A percentile compares a stretch with the other conserved stretches of the same genome.
phyloP scores from a whole-genome alignment of 2,113 vertebrate species.

The Kryptolebias marmoratus region DNA sequence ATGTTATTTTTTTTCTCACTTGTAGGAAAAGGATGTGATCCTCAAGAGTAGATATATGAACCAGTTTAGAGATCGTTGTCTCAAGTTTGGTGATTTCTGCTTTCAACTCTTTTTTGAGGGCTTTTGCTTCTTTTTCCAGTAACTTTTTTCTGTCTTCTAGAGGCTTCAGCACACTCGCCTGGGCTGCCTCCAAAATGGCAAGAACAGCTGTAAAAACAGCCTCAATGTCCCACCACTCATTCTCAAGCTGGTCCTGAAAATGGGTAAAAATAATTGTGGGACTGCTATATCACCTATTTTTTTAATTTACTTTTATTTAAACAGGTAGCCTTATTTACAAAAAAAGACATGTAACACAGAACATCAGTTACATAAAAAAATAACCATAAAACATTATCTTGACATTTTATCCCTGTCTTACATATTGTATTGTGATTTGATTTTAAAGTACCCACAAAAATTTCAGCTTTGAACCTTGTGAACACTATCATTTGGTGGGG shows the following conservation, averaged over 20 bases:
- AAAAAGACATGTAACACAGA: too few species aligned
- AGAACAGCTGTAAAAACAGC: slow-evolving; percentile 25
- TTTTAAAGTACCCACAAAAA: too few species aligned
- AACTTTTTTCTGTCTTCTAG: slow-evolving; percentile 35
- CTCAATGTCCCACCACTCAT: slow-evolving; percentile 42
- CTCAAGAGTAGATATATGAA: slow-evolving; percentile 18
- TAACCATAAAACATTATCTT: too few species aligned
- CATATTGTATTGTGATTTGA: too few species aligned
- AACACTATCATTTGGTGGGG: too few species aligned
- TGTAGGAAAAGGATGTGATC: slow-evolving; percentile 75
- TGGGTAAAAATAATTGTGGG: background rate
- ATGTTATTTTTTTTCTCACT: slow-evolving; percentile 47
- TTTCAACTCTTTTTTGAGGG: slow-evolving; percentile 15
- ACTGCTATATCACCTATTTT: background rate
- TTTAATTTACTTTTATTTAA: too few species aligned
- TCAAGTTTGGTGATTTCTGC: slow-evolving; percentile 40
- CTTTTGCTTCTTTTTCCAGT: slow-evolving; percentile 19
- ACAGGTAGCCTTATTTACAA: too few species aligned
- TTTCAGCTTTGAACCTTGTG: too few species aligned
- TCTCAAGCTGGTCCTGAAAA: slow-evolving; percentile 45
- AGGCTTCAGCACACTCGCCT: slow-evolving; percentile 8
- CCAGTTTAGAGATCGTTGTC: slow-evolving; percentile 33
- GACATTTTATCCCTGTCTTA: too few species aligned
- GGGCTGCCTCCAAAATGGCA: slow-evolving; percentile 28
- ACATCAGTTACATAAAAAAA: too few species aligned